Evolutionary conservation across 2,797 vertebrate species (phyloP), one percentile per base, ranked within the genome.

Genomic region (Poeciliopsis gracilis): DNA sequence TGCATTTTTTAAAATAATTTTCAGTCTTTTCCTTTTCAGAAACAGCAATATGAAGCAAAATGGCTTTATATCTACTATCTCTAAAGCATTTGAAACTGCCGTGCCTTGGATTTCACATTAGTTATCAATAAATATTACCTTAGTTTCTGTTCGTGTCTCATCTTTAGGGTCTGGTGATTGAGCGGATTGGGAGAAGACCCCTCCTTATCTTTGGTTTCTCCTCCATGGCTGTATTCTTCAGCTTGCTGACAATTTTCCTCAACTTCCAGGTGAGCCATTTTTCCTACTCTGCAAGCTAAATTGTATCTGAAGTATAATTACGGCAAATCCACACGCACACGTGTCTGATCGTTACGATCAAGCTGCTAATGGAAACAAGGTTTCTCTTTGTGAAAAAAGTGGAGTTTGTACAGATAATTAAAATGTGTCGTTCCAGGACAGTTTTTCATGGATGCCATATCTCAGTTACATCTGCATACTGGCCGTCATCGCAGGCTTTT

Each of bases 401-500:
- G 5, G 30, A 33, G 2, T 33, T 18, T 61, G 5, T 33, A 18
- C 15, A 16, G 5, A 33, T 33, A 6, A 30, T 33, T 61, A 30
- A 13, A 30, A 59, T 30, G 7, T 74, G 18, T 72, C 18, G 57
- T 86, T 46, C 0, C 87, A 99, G 98, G 88, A 95, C 80, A 88
- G 47, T 0, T 94, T 94, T 13, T 53, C 92, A 2, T 99, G 98
- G 98, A 92, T 99, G 94, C 96, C 97, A 3, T 98, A 98, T 92
- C 95, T 98, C 90, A 99, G 97, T 81, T 97, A 97, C 77, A 18
- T 94, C 91, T 97, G 96, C 84, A 96, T 99, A 85, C 93, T 99
- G 85, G 96, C 95, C 81, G 93, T 98, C 92, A 99, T 99, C 36
- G 97, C 97, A 1, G 97, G 97, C 0, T 99, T 99, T 92, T 99